Conservation (phyloP, 1,140 invertebrate genomes). For the Gonatopus flavifemur region DNA sequence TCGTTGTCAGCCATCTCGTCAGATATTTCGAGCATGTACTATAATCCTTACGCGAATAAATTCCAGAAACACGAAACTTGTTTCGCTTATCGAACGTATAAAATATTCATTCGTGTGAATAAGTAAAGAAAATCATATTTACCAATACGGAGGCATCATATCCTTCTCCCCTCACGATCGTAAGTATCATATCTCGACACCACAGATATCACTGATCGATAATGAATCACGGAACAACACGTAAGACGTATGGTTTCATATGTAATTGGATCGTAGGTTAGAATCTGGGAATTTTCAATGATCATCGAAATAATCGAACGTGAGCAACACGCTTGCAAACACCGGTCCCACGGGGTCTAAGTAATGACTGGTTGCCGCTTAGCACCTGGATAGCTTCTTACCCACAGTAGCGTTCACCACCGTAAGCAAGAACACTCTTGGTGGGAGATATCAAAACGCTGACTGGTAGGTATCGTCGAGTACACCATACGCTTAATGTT, state of each 20-base stretch:
- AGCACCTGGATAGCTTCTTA: constrained; percentile 42
- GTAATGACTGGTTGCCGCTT: constrained; percentile 44
- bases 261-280: no score
- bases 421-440: constrained; percentile 45
- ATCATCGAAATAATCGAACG: no score
- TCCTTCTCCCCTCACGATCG: no score
- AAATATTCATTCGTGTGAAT: background rate
- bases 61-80: background rate
- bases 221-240: no score
- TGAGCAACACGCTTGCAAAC: constrained; percentile 28
- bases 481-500: no score
- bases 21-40: no score
- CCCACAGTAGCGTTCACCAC: constrained; percentile 39
- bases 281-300: no score
- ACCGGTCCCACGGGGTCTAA: constrained; percentile 41
- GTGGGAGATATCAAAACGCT: constrained; percentile 54
- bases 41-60: no score
- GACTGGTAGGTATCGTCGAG: constrained; percentile 30
- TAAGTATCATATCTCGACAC: no score
- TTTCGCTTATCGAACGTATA: background rate
- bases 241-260: no score
- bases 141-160: constrained; percentile 55
- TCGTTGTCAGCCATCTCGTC: constrained; percentile 12
- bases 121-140: constrained; percentile 26
- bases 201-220: no score